Percentiles rank a stretch among this genome's conserved stretches.
phyloP scores from a whole-genome alignment of 2,113 vertebrate species.

The Xyrauchen texanus region DNA sequence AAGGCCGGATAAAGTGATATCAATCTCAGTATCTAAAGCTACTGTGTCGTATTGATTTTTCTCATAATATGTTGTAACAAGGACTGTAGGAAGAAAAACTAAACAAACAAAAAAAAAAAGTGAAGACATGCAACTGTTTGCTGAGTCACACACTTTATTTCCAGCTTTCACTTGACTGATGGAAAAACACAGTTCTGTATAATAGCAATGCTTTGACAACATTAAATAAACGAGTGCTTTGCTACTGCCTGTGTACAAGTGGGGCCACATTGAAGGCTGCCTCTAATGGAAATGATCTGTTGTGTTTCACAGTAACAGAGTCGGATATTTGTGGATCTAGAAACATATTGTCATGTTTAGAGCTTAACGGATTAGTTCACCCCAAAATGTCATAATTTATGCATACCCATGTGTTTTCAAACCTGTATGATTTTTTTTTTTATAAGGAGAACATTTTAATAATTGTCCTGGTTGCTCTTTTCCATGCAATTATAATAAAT shows the following conservation, averaged over 20 bases:
- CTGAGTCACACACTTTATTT: slow-evolving; percentile 50
- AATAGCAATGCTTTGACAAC: background rate
- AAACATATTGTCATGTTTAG: background rate
- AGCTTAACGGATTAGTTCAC: too few species aligned
- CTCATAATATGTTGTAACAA: slow-evolving; percentile 45
- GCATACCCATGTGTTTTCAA: too few species aligned
- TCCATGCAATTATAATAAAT: too few species aligned
- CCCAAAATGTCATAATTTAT: too few species aligned
- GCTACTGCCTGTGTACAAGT: background rate
- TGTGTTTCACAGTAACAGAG: background rate
- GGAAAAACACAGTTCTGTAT: background rate
- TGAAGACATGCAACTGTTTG: slow-evolving; percentile 33
- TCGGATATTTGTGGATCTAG: background rate
- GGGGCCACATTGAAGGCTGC: background rate
- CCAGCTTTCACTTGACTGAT: background rate
- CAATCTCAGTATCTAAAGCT: slow-evolving; percentile 48
- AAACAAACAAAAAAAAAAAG: slow-evolving; percentile 40
- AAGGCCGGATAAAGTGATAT: slow-evolving; percentile 52
- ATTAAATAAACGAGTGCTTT: background rate
- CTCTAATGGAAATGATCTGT: background rate
- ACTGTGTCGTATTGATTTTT: slow-evolving; percentile 62
- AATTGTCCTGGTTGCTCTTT: too few species aligned
- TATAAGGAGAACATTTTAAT: too few species aligned
- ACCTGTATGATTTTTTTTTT: too few species aligned
- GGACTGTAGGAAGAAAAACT: slow-evolving; percentile 17